phyloP scores from a whole-genome alignment of 2,797 vertebrate genomes.

The Neosilurus hyrtlii region DNA sequence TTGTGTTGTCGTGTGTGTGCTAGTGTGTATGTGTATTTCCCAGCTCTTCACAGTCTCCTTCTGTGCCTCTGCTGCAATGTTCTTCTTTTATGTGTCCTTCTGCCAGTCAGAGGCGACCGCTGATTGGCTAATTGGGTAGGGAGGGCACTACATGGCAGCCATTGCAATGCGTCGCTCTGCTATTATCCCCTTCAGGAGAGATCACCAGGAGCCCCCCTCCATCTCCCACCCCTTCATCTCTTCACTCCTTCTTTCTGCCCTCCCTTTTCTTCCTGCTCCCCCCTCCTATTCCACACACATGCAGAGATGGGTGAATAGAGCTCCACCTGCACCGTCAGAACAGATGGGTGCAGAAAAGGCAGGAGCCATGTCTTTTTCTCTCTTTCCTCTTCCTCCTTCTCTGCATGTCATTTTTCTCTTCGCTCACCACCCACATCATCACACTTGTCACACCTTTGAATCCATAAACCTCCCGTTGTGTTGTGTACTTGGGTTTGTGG shows the following conservation, averaged over 20 bases:
- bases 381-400: conserved; percentile 52
- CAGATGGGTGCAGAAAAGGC: conserved; percentile 81
- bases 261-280: conserved; percentile 68
- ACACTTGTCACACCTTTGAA: background rate
- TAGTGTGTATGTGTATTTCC: conserved; percentile 77
- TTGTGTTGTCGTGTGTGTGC: conserved; percentile 71
- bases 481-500: conserved; percentile 36
- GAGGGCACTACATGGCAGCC: conserved; percentile 82
- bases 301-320: conserved; percentile 76
- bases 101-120: conserved; percentile 73
- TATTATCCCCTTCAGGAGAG: conserved; percentile 82
- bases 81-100: conserved; percentile 84
- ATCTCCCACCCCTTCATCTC: conserved; percentile 48
- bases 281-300: conserved; percentile 64
- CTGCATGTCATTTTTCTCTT: conserved; percentile 35
- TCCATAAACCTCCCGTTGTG: conserved; percentile 44
- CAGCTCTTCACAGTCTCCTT: conserved; percentile 79
- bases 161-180: conserved; percentile 79
- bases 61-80: conserved; percentile 85
- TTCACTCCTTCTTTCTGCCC: conserved; percentile 52
- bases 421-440: conserved; percentile 4
- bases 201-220: conserved; percentile 62
- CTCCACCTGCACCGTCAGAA: conserved; percentile 81
- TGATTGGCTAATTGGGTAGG: conserved; percentile 85
- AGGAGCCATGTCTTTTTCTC: conserved; percentile 65